Evolutionary conservation across 1,140 invertebrate genomes (phyloP).

Genomic region (Hestina assimilis): DNA sequence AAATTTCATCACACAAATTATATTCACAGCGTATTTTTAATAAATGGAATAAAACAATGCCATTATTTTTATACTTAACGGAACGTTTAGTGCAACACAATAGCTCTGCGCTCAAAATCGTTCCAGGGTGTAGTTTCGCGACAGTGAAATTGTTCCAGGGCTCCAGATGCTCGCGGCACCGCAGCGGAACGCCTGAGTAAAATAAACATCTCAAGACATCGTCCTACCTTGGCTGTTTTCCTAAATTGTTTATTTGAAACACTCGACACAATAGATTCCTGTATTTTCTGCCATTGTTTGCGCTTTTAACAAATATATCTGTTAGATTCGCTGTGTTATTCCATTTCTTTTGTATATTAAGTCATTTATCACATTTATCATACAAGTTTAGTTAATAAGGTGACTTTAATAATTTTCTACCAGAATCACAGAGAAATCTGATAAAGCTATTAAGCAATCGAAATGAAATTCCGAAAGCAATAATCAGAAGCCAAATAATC

Average conservation of each 20-base stretch:
- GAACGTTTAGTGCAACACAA: neutral
- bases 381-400: neutral
- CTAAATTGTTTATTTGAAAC: slow-evolving; percentile 25
- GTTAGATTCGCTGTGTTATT: slow-evolving; percentile 11
- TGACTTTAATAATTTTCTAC: neutral
- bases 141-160: neutral
- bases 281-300: slow-evolving; percentile 13
- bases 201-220: slow-evolving; percentile 28
- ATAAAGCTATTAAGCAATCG: neutral
- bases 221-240: slow-evolving; percentile 15
- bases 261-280: slow-evolving; percentile 20
- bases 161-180: slow-evolving; percentile 10
- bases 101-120: neutral
- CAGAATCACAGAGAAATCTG: neutral
- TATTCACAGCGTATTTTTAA: neutral
- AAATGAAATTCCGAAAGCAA: slow-evolving; percentile 8
- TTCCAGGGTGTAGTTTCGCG: neutral
- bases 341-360: neutral
- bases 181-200: slow-evolving; percentile 15
- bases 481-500: slow-evolving; percentile 1
- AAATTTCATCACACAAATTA: neutral
- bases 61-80: neutral
- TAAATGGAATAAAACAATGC: neutral
- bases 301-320: slow-evolving; percentile 17
- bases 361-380: neutral